phyloP scores from a whole-genome alignment of 2,888 invertebrate genomes.

The Melieria picta region DNA sequence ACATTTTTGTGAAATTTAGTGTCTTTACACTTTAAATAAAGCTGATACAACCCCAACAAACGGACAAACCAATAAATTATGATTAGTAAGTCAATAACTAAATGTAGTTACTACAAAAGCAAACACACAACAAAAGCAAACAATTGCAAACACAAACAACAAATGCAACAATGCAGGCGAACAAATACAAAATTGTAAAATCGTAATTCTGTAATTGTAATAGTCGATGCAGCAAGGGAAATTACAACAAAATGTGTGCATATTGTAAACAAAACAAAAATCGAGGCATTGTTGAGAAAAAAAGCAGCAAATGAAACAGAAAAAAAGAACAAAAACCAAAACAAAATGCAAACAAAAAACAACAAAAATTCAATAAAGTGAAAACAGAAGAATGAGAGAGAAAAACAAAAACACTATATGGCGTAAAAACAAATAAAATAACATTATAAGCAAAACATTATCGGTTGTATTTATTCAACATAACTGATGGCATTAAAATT shows the following conservation, averaged over 20 bases:
- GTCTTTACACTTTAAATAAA: slow-evolving; percentile 59
- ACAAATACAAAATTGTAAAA: not conserved
- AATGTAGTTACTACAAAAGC: slow-evolving; percentile 1
- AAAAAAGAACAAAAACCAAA: slow-evolving; percentile 4
- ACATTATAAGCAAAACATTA: slow-evolving; percentile 17
- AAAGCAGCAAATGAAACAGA: slow-evolving; percentile 4
- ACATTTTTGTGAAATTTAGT: slow-evolving; percentile 61
- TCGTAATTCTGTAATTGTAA: not conserved
- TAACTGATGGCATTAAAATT: too few relatives aligned
- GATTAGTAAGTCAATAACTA: not conserved
- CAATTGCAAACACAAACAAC: slow-evolving; percentile 22
- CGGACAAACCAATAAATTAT: slow-evolving; percentile 26
- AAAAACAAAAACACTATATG: not conserved
- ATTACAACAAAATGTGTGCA: slow-evolving; percentile 12
- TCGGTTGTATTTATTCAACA: not conserved
- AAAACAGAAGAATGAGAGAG: not conserved
- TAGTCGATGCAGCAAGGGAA: not conserved
- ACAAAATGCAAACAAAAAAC: slow-evolving; percentile 4
- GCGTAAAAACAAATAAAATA: slow-evolving; percentile 13
- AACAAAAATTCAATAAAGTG: slow-evolving; percentile 7
- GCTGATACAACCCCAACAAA: slow-evolving; percentile 12
- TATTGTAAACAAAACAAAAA: slow-evolving; percentile 13
- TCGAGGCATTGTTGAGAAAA: slow-evolving; percentile 11
- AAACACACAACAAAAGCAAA: slow-evolving; percentile 40
- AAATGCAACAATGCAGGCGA: slow-evolving; percentile 10